Base-by-base conservation (phyloP, 1,140 invertebrate species). In the Brachionus sp. region DNA sequence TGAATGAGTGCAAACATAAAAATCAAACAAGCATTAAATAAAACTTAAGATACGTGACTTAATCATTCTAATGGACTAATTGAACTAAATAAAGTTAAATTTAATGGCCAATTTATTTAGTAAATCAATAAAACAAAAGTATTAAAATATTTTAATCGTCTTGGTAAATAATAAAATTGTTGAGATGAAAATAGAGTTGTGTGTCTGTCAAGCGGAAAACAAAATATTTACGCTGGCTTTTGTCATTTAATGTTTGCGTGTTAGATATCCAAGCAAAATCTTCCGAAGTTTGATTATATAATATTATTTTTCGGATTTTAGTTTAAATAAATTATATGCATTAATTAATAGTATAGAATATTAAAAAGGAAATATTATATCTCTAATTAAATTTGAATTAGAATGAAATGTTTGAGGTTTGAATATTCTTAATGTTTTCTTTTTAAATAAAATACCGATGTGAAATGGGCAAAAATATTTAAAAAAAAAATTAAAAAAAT, bases 261-360 rank as follows among this genome's bases (percentile, higher is more conserved):
- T 57, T 57, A 57, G 50, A 57, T 19, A 19, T 57, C 50, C 50
- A 57, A 57, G 50, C 50, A 3, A 57, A 57, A 23, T 23, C 16
- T 57, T 57, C 50, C 50, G 50, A 57, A 57, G 50, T 57, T 57
- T 57, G 16, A 57, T 57, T 57, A 23, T 23, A 57, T 57, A 57
- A 57, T 57, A 57, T 57, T 57, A 57, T 57, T 57, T 57, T 57
- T 57, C 50, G 50, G 50, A 57, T 57, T 57, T 57, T 57, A 25
- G 19, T 19, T 19, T 57, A 23, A n/a, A 16, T 19, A 2, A 29
- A 29, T 29, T 29, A 29, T 29, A 29, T 29, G 29, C 29, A 29
- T 29, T 29, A 29, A 57, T 57, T 23, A 6, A 57, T 57, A 23
- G 16, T 57, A 23, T 57, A 19, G 19, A 57, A 57, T 19, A 7